phyloP scores from a whole-genome alignment of 2,888 invertebrate species.

The Notodonta dromedarius region DNA sequence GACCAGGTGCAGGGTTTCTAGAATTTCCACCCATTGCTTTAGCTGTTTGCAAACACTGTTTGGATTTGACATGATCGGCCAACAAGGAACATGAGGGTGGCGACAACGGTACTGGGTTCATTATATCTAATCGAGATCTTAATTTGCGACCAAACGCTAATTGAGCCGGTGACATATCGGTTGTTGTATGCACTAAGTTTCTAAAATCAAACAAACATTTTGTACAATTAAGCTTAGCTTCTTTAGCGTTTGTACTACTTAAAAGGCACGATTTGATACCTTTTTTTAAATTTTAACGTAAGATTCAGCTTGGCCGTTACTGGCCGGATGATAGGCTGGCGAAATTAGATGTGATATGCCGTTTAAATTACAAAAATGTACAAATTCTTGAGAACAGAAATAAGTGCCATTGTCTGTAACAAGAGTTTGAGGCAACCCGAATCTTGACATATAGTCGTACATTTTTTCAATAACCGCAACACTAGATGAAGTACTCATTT shows the following conservation, averaged over 20 bases:
- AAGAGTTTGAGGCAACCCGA: no score
- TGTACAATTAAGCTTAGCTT: not conserved
- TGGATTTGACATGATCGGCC: slow-evolving; percentile 10
- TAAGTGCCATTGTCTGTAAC: no score
- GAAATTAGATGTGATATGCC: no score
- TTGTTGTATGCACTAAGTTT: slow-evolving; percentile 21
- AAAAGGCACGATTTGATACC: no score
- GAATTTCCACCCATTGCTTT: slow-evolving; percentile 10
- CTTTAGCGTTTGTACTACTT: not conserved
- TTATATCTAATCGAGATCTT: slow-evolving; percentile 20
- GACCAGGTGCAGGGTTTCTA: not conserved
- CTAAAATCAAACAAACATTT: slow-evolving; percentile 21
- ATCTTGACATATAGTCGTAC: no score
- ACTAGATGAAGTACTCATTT: no score
- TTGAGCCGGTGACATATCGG: slow-evolving; percentile 26
- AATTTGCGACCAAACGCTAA: slow-evolving; percentile 21
- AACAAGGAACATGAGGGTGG: not conserved
- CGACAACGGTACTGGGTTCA: slow-evolving; percentile 5
- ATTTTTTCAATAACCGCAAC: no score
- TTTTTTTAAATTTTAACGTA: no score
- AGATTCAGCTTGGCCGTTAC: no score
- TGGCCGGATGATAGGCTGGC: no score
- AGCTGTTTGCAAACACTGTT: slow-evolving; percentile 21
- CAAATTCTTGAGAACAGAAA: no score
- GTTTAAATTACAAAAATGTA: no score